Evolutionary conservation across 2,888 invertebrate genomes (phyloP).

Genomic region (Urechis unicinctus): DNA sequence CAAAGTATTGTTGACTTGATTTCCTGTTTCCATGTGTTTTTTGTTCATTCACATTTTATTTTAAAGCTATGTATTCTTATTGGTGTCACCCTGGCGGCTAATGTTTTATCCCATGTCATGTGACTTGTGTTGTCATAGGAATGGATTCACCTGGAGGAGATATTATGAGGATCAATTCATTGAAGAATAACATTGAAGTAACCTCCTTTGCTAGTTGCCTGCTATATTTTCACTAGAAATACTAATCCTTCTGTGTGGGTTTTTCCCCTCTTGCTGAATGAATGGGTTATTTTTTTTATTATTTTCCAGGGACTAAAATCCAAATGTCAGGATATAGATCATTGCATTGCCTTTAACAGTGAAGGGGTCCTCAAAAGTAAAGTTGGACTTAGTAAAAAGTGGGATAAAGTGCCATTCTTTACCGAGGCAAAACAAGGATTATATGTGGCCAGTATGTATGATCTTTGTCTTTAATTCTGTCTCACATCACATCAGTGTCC

Average conservation of each 20-base stretch:
- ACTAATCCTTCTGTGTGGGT: too few relatives aligned
- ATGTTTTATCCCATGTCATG: too few relatives aligned
- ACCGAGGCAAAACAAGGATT: background rate
- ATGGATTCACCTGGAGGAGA: constrained; percentile 5
- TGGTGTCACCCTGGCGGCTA: too few relatives aligned
- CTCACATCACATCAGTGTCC: too few relatives aligned
- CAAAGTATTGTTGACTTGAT: background rate
- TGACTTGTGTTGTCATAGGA: too few relatives aligned
- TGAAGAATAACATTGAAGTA: constrained; percentile 5
- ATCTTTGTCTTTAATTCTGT: too few relatives aligned
- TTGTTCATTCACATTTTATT: too few relatives aligned
- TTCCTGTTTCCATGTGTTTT: background rate
- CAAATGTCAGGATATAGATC: background rate
- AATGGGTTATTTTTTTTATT: background rate
- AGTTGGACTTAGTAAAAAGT: background rate
- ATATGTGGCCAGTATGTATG: constrained; percentile 6
- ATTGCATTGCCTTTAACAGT: constrained; percentile 4
- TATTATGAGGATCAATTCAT: background rate
- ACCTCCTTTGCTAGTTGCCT: background rate
- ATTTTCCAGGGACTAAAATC: background rate
- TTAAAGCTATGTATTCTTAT: too few relatives aligned
- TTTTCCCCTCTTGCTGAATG: too few relatives aligned
- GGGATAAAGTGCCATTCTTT: background rate
- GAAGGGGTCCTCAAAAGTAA: constrained; percentile 2
- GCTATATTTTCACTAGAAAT: too few relatives aligned